Evolutionary conservation across 2,797 vertebrate species (phyloP), one percentile per base, ranked within the genome.

Genomic region (Chlorospingus semifuscus): DNA sequence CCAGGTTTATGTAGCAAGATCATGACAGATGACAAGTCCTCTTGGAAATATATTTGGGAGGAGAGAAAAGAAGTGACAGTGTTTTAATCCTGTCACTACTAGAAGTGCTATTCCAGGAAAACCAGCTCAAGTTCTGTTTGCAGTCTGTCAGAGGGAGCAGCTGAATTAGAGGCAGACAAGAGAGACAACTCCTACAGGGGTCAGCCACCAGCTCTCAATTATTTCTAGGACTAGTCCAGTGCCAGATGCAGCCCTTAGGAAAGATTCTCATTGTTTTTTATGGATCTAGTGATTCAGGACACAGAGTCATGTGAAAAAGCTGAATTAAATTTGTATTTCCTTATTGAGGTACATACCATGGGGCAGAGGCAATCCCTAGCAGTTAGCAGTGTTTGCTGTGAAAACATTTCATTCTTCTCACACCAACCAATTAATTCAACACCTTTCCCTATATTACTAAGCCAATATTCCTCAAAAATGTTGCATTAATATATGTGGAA

Each of bases 51-150:
- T 9, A 46, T 52, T 50, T 55, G 32, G 20, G 24, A 89, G 24
- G 72, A 79, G 15, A 81, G 32, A 59, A 41, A 44, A 70, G 30
- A 60, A 32, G 60, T n/a, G 49, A 74, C 5, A 78, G 18, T 30
- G 32, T 50, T 87, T 85, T 78, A 77, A 83, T 66, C 42, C 34
- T 6, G 2, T 41, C 47, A 77, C 44, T 83, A 68, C 65, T 30
- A 91, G 72, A 69, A 83, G 32, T 24, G 15, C 50, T 76, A 4
- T 93, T 91, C 82, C 71, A 95, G 77, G 86, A 96, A 94, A 92
- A 89, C 11, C 15, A 7, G 55, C 42, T 86, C 81, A 83, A 76
- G 50, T 77, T 88, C 60, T 71, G 22, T n/a, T 76, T 2, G 0
- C 34, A 60, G 65, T 30, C 65, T 50, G 4, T 53, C 57, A 75